Conservation (phyloP, 2,113 vertebrate species). For the Romanogobio albipinnatus region DNA sequence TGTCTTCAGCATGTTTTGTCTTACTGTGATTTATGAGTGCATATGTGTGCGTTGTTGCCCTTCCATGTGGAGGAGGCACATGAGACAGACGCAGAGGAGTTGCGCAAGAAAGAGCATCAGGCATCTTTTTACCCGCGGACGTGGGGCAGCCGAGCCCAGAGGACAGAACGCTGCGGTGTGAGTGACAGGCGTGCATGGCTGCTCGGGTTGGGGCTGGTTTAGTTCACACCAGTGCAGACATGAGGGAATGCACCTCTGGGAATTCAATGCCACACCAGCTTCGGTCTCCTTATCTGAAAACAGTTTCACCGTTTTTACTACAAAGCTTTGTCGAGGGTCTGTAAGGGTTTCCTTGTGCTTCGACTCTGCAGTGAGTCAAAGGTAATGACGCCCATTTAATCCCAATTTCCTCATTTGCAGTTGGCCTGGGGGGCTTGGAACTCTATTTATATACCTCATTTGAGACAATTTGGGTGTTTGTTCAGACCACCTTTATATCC, state of each 20-base stretch:
- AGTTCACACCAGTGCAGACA: conserved; percentile 28
- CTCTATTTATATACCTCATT: conserved; percentile 34
- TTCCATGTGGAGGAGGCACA: neutral
- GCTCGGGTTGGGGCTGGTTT: conserved; percentile 22
- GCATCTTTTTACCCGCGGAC: conserved; percentile 23
- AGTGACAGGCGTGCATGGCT: conserved; percentile 18
- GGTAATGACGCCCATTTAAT: conserved; percentile 17
- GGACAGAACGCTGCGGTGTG: neutral
- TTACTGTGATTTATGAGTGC: conserved; percentile 26
- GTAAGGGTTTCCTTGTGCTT: neutral
- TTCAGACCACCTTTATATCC: neutral
- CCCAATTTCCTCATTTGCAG: conserved; percentile 9
- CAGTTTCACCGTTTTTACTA: conserved; percentile 22
- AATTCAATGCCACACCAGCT: conserved; percentile 43
- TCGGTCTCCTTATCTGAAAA: conserved; percentile 37
- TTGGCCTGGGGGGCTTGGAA: neutral
- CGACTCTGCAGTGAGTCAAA: neutral
- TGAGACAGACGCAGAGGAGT: conserved; percentile 11
- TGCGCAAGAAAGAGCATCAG: conserved; percentile 23
- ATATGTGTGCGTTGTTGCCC: conserved; percentile 16
- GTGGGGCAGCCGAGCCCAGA: conserved; percentile 27
- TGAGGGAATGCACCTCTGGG: conserved; percentile 62
- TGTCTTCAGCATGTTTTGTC: conserved; percentile 20
- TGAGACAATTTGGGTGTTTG: conserved; percentile 15
- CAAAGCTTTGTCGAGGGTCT: neutral